Conservation (phyloP, 2,113 vertebrate species). For the Clinocottus analis region DNA sequence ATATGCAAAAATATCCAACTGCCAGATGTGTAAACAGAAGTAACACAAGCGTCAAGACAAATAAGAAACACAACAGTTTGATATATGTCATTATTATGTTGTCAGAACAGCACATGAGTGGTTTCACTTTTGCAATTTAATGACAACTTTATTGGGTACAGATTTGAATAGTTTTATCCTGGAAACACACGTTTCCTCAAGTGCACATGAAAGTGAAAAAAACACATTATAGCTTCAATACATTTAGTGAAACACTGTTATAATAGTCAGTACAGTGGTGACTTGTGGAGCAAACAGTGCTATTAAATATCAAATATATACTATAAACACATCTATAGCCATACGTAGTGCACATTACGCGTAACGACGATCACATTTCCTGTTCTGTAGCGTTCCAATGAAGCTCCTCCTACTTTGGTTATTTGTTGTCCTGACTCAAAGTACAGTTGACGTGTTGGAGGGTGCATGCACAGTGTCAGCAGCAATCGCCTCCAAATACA, state of each 20-base stretch:
- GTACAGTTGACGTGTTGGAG: slow-evolving; percentile 6
- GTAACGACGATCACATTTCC: slow-evolving; percentile 19
- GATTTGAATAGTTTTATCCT: background rate
- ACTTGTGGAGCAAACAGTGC: slow-evolving; percentile 33
- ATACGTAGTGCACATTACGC: slow-evolving; percentile 21
- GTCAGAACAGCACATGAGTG: background rate
- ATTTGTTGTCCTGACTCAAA: slow-evolving; percentile 23
- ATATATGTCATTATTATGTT: background rate
- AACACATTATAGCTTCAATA: background rate
- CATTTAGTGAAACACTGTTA: slow-evolving; percentile 22
- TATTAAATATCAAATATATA: slow-evolving; percentile 57
- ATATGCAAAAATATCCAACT: background rate
- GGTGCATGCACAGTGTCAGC: slow-evolving; percentile 32
- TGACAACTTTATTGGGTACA: slow-evolving; percentile 26
- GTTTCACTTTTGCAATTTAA: slow-evolving; percentile 24
- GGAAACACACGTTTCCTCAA: slow-evolving; percentile 6
- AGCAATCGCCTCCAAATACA: slow-evolving; percentile 16
- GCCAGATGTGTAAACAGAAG: background rate
- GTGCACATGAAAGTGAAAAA: slow-evolving; percentile 3
- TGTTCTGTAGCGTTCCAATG: background rate
- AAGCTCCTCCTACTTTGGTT: slow-evolving; percentile 32
- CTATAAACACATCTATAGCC: slow-evolving; percentile 35
- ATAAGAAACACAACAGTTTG: background rate
- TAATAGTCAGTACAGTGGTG: slow-evolving; percentile 18
- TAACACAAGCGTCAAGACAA: background rate